phyloP scores from a whole-genome alignment of 1,140 invertebrate genomes.

The Heliconius eleuchia region DNA sequence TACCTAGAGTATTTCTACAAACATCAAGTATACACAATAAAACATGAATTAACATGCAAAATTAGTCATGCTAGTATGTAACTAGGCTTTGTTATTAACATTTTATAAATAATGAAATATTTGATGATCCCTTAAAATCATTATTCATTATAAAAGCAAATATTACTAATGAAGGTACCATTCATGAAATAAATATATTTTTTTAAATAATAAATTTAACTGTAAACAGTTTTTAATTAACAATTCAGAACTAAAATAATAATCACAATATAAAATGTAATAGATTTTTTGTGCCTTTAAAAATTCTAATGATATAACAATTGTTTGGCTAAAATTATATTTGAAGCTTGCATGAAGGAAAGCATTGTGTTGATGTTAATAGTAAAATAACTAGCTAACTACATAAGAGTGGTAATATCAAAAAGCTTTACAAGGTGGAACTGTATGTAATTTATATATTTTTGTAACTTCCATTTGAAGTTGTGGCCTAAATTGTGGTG shows the following conservation, averaged over 20 bases:
- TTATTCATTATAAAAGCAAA: background rate
- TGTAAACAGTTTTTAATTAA: background rate
- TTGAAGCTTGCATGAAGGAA: conserved; percentile 34
- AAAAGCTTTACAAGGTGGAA: conserved; percentile 19
- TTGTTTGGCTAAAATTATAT: background rate
- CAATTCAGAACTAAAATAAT: background rate
- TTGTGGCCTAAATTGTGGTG: conserved; percentile 17
- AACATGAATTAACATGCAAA: conserved; percentile 38
- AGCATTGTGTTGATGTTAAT: conserved; percentile 41
- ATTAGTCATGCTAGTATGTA: conserved; percentile 47
- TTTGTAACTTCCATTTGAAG: conserved; percentile 16
- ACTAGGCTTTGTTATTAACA: conserved; percentile 38
- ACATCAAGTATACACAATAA: background rate
- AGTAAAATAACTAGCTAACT: conserved; percentile 12
- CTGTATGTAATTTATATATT: background rate
- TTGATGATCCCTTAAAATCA: background rate
- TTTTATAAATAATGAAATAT: background rate
- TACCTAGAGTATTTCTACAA: conserved; percentile 10
- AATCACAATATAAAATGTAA: background rate
- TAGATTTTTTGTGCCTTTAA: background rate
- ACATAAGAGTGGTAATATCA: conserved; percentile 8
- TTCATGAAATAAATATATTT: too few relatives aligned
- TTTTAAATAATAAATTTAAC: background rate
- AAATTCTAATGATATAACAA: background rate
- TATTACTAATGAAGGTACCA: background rate